Base-by-base conservation (phyloP, 2,113 vertebrate genomes). In the Saguinus midas region DNA sequence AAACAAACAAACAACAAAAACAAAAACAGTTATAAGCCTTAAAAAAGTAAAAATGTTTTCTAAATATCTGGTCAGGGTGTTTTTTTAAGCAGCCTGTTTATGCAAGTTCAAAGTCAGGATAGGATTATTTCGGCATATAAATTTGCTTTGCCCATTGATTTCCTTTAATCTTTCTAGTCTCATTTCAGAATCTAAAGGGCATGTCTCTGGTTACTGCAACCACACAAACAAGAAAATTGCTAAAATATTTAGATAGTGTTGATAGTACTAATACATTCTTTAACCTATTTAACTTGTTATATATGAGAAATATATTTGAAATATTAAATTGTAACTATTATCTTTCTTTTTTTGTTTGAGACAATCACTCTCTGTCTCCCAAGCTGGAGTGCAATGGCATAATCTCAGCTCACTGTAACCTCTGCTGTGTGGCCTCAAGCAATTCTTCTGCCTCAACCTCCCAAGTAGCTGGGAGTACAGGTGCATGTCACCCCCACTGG, bases 121-220 rank as follows among this genome's bases (percentile, higher is more conserved):
- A 6, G 57, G 90, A 80, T 96, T 86, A 76, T 81, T 96, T 87
- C 25, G 55, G 57, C 64, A 76, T 87, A 1, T 76, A 66, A 84
- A 86, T 88, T 95, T 93, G 57, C 32, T 94, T 84, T 91, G 64
- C 64, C 35, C 76, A 1, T 87, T 92, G 94, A 66, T 21, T 72
- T 75, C 40, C 35, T 57, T 81, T 90, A 40, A 88, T 57, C 29
- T 88, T 90, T 70, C 78, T 92, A 72, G 37, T 90, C 40, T 82
- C 68, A 92, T 82, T 90, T 95, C 52, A 87, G 86, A 95, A 88
- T 70, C 29, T 40, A 48, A 84, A 94, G 66, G 52, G 11, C 29
- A 50, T 93, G 23, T 88, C 45, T 92, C 70, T 64, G 50, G 16
- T 82, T 92, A 45, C 64, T 72, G 21, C 25, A 78, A 48, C 37